Conservation (phyloP, 64 coral and sea anemone species). For the Porites lutea region DNA sequence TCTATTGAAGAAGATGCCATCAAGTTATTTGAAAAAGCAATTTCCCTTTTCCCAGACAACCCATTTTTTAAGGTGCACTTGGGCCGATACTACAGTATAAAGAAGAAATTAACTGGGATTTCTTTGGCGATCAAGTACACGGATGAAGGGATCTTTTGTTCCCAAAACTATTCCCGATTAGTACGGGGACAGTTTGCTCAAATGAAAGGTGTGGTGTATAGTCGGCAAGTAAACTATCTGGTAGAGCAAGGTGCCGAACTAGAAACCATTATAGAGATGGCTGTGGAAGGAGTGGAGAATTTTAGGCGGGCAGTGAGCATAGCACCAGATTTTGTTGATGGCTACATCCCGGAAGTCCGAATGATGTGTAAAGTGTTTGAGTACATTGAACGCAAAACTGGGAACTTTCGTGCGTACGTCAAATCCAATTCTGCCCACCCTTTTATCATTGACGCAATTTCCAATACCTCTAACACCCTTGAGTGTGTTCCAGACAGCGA, state of each 20-base stretch:
- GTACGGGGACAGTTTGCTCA: slow-evolving; percentile 64
- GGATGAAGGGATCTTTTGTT: slow-evolving; percentile 28
- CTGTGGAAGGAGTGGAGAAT: slow-evolving; percentile 40
- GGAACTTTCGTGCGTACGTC: slow-evolving; percentile 23
- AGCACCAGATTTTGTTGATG: slow-evolving; percentile 25
- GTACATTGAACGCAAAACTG: slow-evolving; percentile 7
- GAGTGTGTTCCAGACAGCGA: slow-evolving; percentile 52
- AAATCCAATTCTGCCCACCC: not conserved
- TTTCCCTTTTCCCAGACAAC: slow-evolving; percentile 40
- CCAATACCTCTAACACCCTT: slow-evolving; percentile 15
- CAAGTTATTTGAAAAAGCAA: slow-evolving; percentile 59
- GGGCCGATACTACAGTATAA: slow-evolving; percentile 68
- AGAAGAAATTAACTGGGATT: slow-evolving; percentile 16
- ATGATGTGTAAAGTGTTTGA: slow-evolving; percentile 70
- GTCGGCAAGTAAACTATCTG: slow-evolving; percentile 35
- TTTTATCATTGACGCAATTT: slow-evolving; percentile 58
- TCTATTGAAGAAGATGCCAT: slow-evolving; percentile 57
- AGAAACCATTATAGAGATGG: slow-evolving; percentile 6
- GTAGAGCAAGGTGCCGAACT: not conserved
- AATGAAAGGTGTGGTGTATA: slow-evolving; percentile 77
- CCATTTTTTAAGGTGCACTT: slow-evolving; percentile 69
- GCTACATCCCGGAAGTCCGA: slow-evolving; percentile 56
- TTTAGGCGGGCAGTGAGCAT: slow-evolving; percentile 61
- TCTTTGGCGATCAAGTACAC: slow-evolving; percentile 37
- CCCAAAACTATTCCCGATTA: not conserved